These are phyloP conservation scores for Zhengitettix transpicula DNA, from an alignment of 2,888 invertebrate genomes.

Conservation along the genomic window DNA sequence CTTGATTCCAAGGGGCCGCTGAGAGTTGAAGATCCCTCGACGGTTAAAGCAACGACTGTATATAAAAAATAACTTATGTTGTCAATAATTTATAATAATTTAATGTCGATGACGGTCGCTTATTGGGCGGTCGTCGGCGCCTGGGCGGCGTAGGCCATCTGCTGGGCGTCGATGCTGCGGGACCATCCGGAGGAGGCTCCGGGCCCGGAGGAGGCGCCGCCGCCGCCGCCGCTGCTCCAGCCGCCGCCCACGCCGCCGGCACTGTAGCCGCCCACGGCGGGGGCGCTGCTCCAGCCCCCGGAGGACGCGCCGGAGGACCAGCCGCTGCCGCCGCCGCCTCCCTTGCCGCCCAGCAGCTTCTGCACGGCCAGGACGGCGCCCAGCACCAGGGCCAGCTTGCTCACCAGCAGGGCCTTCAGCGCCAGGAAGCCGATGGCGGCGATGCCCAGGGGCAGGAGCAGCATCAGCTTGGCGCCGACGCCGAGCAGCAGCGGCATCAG, in stretches of 20 bases:
- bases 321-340: conserved; percentile 17
- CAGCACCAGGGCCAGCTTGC: conserved; percentile 58
- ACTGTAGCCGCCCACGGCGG: conserved; percentile 10
- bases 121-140: conserved; percentile 15
- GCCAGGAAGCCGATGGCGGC: conserved; percentile 56
- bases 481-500: conserved; percentile 49
- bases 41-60: no score
- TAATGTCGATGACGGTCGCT: neutral
- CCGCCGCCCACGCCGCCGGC: conserved; percentile 19
- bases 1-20: no score
- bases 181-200: conserved; percentile 17
- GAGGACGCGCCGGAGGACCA: conserved; percentile 6
- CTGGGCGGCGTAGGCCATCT: conserved; percentile 55
- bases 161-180: conserved; percentile 36
- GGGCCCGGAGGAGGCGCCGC: conserved; percentile 26
- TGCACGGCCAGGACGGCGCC: conserved; percentile 54
- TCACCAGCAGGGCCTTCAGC: conserved; percentile 58
- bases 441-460: conserved; percentile 49
- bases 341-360: conserved; percentile 42
- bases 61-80: no score
- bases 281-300: conserved; percentile 1
- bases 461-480: conserved; percentile 52
- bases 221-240: conserved; percentile 20
- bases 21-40: no score
- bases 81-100: no score